Conservation (phyloP, 2,888 invertebrate species). For the Stenolophus ochropezus region DNA sequence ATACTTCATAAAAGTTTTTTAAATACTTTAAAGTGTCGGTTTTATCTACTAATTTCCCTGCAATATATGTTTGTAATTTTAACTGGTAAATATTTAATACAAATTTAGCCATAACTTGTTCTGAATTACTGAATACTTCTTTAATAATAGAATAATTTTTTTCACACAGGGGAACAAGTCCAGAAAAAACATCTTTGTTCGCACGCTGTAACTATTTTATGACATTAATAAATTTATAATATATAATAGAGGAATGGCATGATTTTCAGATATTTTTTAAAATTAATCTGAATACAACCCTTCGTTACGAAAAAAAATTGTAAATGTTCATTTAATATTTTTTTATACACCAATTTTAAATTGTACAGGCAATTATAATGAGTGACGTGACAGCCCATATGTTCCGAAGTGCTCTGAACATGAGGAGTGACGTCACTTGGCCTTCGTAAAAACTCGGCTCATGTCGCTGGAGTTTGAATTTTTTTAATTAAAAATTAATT, state of each 20-base stretch:
- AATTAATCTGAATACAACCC: too few species aligned
- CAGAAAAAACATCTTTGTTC: conserved; percentile 92
- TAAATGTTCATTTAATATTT: too few species aligned
- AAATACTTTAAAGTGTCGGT: conserved; percentile 92
- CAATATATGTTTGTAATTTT: conserved; percentile 90
- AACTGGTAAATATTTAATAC: conserved; percentile 96
- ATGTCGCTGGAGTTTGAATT: too few species aligned
- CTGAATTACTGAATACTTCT: conserved; percentile 95
- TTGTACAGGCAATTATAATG: too few species aligned
- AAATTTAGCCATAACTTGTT: conserved; percentile 98
- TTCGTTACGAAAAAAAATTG: too few species aligned
- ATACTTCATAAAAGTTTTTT: conserved; percentile 90
- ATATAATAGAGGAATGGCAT: not conserved
- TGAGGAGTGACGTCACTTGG: too few species aligned
- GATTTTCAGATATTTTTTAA: too few species aligned
- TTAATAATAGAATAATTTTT: conserved; percentile 89
- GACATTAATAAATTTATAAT: not conserved
- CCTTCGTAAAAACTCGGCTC: too few species aligned
- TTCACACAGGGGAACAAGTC: conserved; percentile 92
- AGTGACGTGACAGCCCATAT: too few species aligned
- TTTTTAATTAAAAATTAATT: too few species aligned
- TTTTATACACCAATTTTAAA: too few species aligned
- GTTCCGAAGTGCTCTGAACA: too few species aligned
- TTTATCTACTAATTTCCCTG: conserved; percentile 86
- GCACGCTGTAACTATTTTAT: conserved; percentile 79